Percentiles rank a stretch among this genome's conserved stretches.
Conservation (phyloP, 2,113 vertebrate genomes). For the Hippolais icterina region DNA sequence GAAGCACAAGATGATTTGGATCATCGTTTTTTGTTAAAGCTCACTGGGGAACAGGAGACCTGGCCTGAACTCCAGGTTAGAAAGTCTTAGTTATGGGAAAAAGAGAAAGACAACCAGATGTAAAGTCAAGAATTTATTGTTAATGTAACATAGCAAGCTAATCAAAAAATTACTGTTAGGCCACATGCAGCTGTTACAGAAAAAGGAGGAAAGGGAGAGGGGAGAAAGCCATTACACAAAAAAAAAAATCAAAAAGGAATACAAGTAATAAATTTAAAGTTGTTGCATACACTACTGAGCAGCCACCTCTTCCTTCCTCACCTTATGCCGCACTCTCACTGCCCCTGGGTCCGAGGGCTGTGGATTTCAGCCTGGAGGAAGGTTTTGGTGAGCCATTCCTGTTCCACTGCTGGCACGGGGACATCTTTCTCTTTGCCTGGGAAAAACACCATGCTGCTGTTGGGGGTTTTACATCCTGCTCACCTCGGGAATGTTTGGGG, state of each 20-base stretch:
- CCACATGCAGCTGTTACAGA: background rate
- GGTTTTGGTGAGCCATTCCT: accelerated
- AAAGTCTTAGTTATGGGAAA: background rate
- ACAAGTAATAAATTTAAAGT: background rate
- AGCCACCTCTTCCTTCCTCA: background rate
- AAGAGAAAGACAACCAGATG: background rate
- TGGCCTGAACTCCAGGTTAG: background rate
- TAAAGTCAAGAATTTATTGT: background rate
- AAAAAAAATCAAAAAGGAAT: background rate
- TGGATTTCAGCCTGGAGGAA: background rate
- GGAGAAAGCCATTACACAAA: background rate
- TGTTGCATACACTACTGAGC: background rate
- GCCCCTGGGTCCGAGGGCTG: background rate
- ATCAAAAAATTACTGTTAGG: background rate
- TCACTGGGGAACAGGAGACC: background rate
- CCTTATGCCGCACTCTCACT: accelerated
- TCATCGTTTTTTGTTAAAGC: background rate
- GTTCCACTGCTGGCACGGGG: background rate
- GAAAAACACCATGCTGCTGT: background rate
- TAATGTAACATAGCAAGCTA: background rate
- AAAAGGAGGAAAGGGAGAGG: background rate
- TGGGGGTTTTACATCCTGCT: background rate
- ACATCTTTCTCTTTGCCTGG: background rate
- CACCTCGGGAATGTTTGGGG: accelerated
- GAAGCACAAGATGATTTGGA: background rate